A percentile compares a stretch with the other conserved stretches of the same genome.
phyloP scores from a whole-genome alignment of 2,113 vertebrate species.

The Chaenogobius annularis region DNA sequence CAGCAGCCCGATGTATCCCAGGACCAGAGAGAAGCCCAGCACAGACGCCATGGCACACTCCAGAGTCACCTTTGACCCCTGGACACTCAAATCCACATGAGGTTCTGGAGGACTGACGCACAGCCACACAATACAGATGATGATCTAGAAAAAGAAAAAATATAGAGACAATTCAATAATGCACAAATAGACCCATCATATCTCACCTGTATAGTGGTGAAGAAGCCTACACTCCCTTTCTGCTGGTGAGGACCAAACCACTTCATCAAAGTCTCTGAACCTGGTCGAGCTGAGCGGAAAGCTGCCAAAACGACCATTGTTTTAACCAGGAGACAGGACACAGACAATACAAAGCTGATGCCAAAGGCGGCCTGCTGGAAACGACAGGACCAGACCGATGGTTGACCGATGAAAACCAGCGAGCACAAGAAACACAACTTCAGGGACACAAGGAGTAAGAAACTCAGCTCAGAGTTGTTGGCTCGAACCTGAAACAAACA shows the following conservation, averaged over 20 bases:
- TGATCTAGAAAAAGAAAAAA: constrained; percentile 52
- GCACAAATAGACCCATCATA: not conserved
- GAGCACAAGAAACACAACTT: constrained; percentile 78
- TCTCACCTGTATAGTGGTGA: constrained; percentile 57
- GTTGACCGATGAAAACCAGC: constrained; percentile 74
- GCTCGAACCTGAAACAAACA: constrained; percentile 57
- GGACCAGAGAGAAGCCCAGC: constrained; percentile 69
- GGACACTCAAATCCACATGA: constrained; percentile 51
- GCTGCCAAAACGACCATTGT: constrained; percentile 77
- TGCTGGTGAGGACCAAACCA: constrained; percentile 74
- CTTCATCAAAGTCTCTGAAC: constrained; percentile 58
- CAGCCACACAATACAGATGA: constrained; percentile 74
- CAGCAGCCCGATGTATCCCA: constrained; percentile 79
- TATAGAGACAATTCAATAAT: not conserved
- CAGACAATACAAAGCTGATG: constrained; percentile 75
- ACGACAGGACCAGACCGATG: constrained; percentile 68
- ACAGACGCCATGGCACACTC: constrained; percentile 71
- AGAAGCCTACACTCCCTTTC: constrained; percentile 64
- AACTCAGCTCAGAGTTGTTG: constrained; percentile 80
- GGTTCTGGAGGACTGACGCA: constrained; percentile 65
- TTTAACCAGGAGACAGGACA: constrained; percentile 76
- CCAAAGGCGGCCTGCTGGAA: constrained; percentile 77
- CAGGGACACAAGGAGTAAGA: constrained; percentile 72
- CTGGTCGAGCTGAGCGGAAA: constrained; percentile 65
- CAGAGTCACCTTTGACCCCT: constrained; percentile 67